Evolutionary conservation across 2,797 vertebrate genomes (phyloP), one percentile per base, ranked within the genome.

Genomic region (Euthynnus affinis): DNA sequence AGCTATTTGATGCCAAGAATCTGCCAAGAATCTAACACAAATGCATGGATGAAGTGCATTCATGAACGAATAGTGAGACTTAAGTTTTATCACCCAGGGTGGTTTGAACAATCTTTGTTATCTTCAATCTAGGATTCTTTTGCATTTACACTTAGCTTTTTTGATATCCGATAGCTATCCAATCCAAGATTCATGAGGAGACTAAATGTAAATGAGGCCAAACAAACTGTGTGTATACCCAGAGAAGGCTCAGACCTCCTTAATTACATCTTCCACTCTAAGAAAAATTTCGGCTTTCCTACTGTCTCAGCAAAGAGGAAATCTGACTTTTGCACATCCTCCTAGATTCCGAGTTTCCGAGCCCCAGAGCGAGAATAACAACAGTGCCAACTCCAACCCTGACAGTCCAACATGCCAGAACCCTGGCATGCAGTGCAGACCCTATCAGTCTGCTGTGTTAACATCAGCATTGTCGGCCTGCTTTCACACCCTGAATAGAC

Each of bases 401-500:
- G 65, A 70, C 72, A 55, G 78, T 37, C 65, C 65, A 72, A 71
- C 84, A 65, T 83, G 86, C 78, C 86, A 82, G 78, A 65, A 52
- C 37, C 77, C 82, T 91, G 79, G 87, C 88, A 89, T 81, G 66
- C 68, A 80, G 75, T 32, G 25, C 72, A 75, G 80, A 77, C 84
- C 70, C 61, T 61, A 78, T 88, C 86, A 84, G 85, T 84, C 85
- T 80, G 83, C 88, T 85, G 76, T 73, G 86, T 87, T 90, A 90
- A 92, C 92, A 86, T 76, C 59, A 5, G 74, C 81, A 88, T 86
- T 91, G 89, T 89, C 55, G 49, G 80, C 73, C 81, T 76, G 84
- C 87, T 89, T 89, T 91, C 88, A 84, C 88, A 86, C 88, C 80
- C 83, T 89, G 91, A 91, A 85, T 92, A 85, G 90, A 85, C 46